A percentile compares a stretch with the other conserved stretches of the same genome.
phyloP scores from a whole-genome alignment of 2,797 vertebrate species.

The Periparus ater region DNA sequence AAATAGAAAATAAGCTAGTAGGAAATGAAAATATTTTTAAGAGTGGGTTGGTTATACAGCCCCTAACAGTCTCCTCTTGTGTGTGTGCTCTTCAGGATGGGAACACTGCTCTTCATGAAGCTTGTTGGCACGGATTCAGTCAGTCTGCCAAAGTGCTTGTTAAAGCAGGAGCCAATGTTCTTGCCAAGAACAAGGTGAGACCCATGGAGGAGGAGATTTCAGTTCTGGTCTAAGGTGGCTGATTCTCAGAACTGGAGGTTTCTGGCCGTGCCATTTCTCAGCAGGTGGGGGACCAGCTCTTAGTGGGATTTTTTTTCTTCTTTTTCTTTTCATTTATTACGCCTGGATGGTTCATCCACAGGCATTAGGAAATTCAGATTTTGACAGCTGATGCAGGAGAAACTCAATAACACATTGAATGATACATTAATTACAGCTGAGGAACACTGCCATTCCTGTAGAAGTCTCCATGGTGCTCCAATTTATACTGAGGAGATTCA shows the following conservation, averaged over 20 bases:
- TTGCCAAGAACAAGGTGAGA: conserved; percentile 95
- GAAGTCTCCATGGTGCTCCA: conserved; percentile 1
- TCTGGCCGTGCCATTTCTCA: not conserved
- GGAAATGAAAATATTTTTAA: not conserved
- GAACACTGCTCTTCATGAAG: conserved; percentile 93
- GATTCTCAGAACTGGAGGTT: not conserved
- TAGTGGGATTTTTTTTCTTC: not conserved
- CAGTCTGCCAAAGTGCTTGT: conserved; percentile 92
- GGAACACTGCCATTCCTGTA: not conserved
- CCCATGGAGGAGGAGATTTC: conserved; percentile 13
- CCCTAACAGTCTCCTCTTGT: not conserved
- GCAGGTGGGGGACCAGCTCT: not conserved
- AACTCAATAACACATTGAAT: not conserved
- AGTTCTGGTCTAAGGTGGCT: not conserved
- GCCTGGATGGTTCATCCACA: not conserved
- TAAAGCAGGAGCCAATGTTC: conserved; percentile 94
- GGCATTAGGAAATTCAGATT: conserved; percentile 21
- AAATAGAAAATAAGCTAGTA: not conserved
- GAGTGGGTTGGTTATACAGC: not conserved
- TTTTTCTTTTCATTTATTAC: not conserved
- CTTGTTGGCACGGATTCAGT: conserved; percentile 95
- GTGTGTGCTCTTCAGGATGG: conserved; percentile 83
- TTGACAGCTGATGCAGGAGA: not conserved
- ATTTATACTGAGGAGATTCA: not conserved
- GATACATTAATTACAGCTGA: conserved; percentile 25